phyloP scores from a whole-genome alignment of 2,797 vertebrate genomes.

The Tiaroga cobitis region DNA sequence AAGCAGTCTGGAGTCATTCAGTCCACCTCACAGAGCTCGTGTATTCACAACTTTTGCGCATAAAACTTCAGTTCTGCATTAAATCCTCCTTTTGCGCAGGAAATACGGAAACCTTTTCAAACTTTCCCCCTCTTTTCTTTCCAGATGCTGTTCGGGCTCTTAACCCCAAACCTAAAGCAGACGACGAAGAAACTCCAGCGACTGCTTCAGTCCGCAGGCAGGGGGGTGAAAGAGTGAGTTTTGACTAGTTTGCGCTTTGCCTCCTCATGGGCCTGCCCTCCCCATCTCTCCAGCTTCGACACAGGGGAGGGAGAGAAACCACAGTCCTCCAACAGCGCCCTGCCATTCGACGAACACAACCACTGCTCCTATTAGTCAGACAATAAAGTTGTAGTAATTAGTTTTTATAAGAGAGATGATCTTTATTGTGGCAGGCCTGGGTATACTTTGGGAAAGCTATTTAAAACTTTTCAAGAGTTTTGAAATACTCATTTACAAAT shows the following conservation, averaged over 20 bases:
- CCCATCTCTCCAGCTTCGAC: conserved; percentile 40
- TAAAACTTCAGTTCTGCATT: conserved; percentile 3
- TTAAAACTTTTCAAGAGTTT: conserved; percentile 16
- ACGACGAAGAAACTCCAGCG: conserved; percentile 30
- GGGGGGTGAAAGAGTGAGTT: conserved; percentile 52
- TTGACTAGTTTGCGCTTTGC: conserved; percentile 47
- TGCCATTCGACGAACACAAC: conserved; percentile 30
- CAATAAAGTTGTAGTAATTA: conserved; percentile 39
- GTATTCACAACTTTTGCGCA: conserved; percentile 9
- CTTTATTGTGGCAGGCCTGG: conserved; percentile 29
- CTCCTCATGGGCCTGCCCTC: conserved; percentile 54
- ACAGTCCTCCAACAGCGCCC: conserved; percentile 41
- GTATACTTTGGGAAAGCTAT: conserved; percentile 24
- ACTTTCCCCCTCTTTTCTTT: conserved; percentile 38
- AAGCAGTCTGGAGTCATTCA: conserved; percentile 36
- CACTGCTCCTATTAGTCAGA: conserved; percentile 44
- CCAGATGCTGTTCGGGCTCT: conserved; percentile 31
- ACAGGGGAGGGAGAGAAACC: conserved; percentile 46
- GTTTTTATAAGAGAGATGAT: conserved; percentile 37
- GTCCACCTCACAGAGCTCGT: conserved; percentile 9
- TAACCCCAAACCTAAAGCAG: conserved; percentile 16
- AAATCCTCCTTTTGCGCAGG: conserved; percentile 36
- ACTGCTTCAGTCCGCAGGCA: conserved; percentile 33
- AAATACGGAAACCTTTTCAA: conserved; percentile 17
- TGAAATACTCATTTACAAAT: neutral